Base-by-base conservation (phyloP, 2,888 invertebrate species). In the Alloscopus bannaensis region DNA sequence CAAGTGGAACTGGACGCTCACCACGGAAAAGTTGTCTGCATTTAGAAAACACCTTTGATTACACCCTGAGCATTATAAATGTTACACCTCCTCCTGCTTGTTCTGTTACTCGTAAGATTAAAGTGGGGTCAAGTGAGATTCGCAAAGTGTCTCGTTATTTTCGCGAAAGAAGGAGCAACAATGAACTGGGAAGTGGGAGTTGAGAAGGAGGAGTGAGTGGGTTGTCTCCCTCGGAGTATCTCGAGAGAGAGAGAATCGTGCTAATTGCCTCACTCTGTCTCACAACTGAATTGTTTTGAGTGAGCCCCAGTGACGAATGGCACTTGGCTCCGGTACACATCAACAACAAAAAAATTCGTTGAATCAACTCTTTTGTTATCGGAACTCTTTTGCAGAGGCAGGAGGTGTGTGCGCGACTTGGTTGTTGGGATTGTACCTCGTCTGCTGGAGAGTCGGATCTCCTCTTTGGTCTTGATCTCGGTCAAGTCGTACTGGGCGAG, bases 401-500 rank as follows among this genome's bases (percentile, higher is more conserved):
- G n/a, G n/a, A n/a, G n/a, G n/a, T n/a, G n/a, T n/a, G n/a, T n/a
- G n/a, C n/a, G n/a, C n/a, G n/a, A n/a, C n/a, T n/a, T n/a, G n/a
- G n/a, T n/a, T n/a, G n/a, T n/a, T n/a, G n/a, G 45, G 55, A 6
- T 52, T n/a, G 1, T 47, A 85, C 85, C 85, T 81, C 84, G 68
- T 64, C 86, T 52, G 60, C 81, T 85, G 36, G 86, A 86, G 40
- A 84, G 66, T 11, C 83, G 81, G 8, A 81, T 83, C 68, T 81
- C 81, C 50, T 84, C 82, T 0, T 62, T 83, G 6, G 90, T 90
- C 71, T 89, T 88, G 82, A 90, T 90, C 65, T 90, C 89, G 1
- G 89, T 88, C n/a, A 92, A 89, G 64, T 90, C 89, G 86, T 91
- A 91, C 87, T 91, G 91, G 0, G 91, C 91, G 29, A 91, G 87